Evolutionary conservation across 2,113 vertebrate species (phyloP).

Genomic region (Poeciliopsis occidentalis): DNA sequence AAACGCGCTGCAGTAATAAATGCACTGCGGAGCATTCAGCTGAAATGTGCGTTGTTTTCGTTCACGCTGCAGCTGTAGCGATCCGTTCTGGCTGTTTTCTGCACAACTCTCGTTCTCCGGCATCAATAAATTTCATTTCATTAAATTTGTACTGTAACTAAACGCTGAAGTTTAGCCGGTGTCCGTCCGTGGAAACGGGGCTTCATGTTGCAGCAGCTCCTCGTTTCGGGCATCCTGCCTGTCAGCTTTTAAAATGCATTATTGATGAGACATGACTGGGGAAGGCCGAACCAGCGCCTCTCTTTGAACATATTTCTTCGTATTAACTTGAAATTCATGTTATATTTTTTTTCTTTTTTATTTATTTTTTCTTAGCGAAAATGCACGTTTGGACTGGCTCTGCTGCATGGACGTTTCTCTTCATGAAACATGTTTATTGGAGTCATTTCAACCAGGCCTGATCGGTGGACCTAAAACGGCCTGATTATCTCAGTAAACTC

Average conservation of each 20-base stretch:
- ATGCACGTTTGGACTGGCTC: slow-evolving; percentile 8
- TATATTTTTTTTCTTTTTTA: slow-evolving; percentile 58
- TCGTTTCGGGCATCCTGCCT: slow-evolving; percentile 78
- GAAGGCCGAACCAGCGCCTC: slow-evolving; percentile 64
- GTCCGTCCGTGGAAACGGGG: slow-evolving; percentile 69
- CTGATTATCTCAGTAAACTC: not conserved
- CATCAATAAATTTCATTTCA: slow-evolving; percentile 74
- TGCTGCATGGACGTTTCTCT: slow-evolving; percentile 4
- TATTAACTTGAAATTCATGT: slow-evolving; percentile 73
- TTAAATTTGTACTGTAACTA: slow-evolving; percentile 81
- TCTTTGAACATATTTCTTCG: slow-evolving; percentile 79
- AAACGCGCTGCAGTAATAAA: no score
- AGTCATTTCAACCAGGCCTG: not conserved
- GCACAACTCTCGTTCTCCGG: slow-evolving; percentile 33
- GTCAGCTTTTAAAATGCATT: slow-evolving; percentile 79
- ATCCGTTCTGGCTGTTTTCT: slow-evolving; percentile 4
- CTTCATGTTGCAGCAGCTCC: slow-evolving; percentile 68
- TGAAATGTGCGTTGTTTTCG: no score
- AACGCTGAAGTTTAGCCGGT: slow-evolving; percentile 79
- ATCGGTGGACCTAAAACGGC: not conserved
- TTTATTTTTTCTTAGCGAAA: slow-evolving; percentile 36
- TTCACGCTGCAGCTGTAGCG: not conserved
- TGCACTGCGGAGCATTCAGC: no score
- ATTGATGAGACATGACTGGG: slow-evolving; percentile 82
- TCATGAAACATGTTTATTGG: slow-evolving; percentile 1